A percentile compares a stretch with the other conserved stretches of the same genome.
phyloP scores from a whole-genome alignment of 2,113 vertebrate genomes.

The Tupaia chinensis region DNA sequence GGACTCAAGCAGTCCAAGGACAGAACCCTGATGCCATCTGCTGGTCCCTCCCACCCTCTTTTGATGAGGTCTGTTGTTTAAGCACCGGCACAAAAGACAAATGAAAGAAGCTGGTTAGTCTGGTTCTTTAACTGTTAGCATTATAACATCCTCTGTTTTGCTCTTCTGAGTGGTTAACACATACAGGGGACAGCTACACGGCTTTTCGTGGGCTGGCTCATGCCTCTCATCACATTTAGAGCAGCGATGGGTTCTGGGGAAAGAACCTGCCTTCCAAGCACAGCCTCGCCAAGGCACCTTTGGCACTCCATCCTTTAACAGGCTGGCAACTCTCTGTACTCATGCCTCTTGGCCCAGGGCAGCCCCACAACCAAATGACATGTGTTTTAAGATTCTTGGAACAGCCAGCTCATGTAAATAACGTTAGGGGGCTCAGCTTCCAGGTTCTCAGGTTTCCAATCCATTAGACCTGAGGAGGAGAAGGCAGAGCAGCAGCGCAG shows the following conservation, averaged over 20 bases:
- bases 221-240: slow-evolving; percentile 49
- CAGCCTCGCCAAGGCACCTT: slow-evolving; percentile 51
- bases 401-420: slow-evolving; percentile 84
- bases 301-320: slow-evolving; percentile 50
- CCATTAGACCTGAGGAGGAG: slow-evolving; percentile 49
- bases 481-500: background rate
- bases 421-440: slow-evolving; percentile 63
- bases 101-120: slow-evolving; percentile 7
- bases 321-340: slow-evolving; percentile 45
- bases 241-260: slow-evolving; percentile 22
- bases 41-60: background rate
- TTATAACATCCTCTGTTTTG: background rate
- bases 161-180: background rate
- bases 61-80: slow-evolving; percentile 47
- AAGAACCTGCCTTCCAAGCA: slow-evolving; percentile 57
- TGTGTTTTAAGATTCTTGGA: slow-evolving; percentile 79
- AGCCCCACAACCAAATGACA: slow-evolving; percentile 59
- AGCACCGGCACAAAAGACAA: background rate
- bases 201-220: slow-evolving; percentile 57
- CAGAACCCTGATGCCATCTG: no score
- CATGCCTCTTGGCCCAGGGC: slow-evolving; percentile 78
- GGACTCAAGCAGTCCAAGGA: no score
- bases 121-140: slow-evolving; percentile 44
- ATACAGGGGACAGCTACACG: background rate
- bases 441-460: slow-evolving; percentile 69